A percentile compares a stretch with the other conserved stretches of the same genome.
These are phyloP conservation scores for Callipepla californica DNA, from an alignment of 2,113 vertebrate genomes.

Conservation along the genomic window DNA sequence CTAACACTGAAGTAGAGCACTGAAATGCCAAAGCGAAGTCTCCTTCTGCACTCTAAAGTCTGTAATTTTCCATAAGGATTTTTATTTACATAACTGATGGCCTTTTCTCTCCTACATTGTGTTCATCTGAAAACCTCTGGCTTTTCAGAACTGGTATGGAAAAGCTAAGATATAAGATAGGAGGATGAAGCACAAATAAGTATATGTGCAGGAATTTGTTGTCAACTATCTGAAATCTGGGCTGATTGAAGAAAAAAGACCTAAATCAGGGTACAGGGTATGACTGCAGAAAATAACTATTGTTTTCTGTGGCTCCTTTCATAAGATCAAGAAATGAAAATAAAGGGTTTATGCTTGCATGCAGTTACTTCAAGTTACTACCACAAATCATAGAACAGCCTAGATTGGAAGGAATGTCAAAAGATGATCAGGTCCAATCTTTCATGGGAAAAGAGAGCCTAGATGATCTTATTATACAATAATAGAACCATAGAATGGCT, in stretches of 20 bases:
- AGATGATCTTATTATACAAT: not conserved
- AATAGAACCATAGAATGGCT: not conserved
- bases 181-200: not conserved
- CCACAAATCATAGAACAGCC: not conserved
- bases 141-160: not conserved
- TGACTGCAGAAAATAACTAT: not conserved
- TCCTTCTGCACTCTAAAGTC: not conserved
- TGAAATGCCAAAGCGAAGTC: not conserved
- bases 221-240: not conserved
- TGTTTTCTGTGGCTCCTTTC: not conserved
- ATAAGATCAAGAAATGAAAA: not conserved
- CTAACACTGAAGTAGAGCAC: not conserved
- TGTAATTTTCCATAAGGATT: not conserved
- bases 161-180: not conserved
- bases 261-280: not conserved
- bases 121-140: not conserved
- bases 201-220: not conserved
- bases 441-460: not conserved
- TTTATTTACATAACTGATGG: not conserved
- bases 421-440: not conserved
- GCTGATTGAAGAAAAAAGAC: not conserved
- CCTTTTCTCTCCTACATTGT: not conserved
- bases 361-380: conserved; percentile 47
- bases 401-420: not conserved
- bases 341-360: not conserved